Conservation (phyloP, 1,140 invertebrate genomes). For the Harlomillsia oculata region DNA sequence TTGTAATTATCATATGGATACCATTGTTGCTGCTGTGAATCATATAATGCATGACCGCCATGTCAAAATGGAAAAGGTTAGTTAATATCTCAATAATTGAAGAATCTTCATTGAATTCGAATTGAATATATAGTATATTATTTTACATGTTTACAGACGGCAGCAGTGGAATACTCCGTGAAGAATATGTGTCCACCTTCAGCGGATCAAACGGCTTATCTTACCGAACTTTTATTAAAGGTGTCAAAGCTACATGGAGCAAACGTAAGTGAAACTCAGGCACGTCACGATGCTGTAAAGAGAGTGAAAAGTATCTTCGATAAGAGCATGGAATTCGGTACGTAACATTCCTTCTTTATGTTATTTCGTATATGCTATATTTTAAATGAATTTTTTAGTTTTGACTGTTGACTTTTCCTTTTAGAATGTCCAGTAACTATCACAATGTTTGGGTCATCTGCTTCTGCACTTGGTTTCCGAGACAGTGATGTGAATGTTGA, state of each 20-base stretch:
- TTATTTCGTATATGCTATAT: not conserved
- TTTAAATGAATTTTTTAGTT: not conserved
- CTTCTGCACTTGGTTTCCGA: conserved; percentile 27
- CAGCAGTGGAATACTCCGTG: conserved; percentile 13
- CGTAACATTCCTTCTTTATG: not conserved
- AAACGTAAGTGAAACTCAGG: conserved; percentile 8
- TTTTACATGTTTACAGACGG: conserved; percentile 7
- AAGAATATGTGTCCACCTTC: conserved; percentile 6
- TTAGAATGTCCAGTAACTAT: not conserved
- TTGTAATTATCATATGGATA: conserved; percentile 34
- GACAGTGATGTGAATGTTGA: conserved; percentile 32
- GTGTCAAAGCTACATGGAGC: conserved; percentile 7
- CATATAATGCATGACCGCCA: conserved; percentile 25
- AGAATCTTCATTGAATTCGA: not conserved
- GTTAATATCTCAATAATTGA: not conserved
- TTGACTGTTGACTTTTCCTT: not conserved
- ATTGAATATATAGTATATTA: not conserved
- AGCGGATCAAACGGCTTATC: conserved; percentile 4
- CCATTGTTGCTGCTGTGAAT: conserved; percentile 5
- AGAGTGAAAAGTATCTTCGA: conserved; percentile 1
- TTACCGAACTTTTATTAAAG: conserved; percentile 12
- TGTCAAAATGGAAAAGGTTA: conserved; percentile 13
- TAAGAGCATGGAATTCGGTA: conserved; percentile 5
- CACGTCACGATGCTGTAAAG: conserved; percentile 8
- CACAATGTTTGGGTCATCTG: conserved; percentile 28